These are phyloP conservation scores for Apolygus lucorum DNA, from an alignment of 1,140 invertebrate species.

Conservation along the genomic window DNA sequence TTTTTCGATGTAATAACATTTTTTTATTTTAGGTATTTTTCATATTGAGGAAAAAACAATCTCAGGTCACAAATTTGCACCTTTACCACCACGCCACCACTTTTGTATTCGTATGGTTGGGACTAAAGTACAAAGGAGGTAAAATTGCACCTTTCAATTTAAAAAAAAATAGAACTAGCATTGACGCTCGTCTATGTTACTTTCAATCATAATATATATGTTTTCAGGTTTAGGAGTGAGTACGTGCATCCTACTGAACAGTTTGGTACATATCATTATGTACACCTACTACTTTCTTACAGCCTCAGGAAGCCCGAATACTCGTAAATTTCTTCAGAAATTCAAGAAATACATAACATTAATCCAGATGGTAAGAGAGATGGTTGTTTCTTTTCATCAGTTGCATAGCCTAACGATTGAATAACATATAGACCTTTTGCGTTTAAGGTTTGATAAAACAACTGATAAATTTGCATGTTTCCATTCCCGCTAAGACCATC, in stretches of 20 bases:
- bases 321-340: background rate
- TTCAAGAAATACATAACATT: background rate
- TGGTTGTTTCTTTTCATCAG: too few species aligned
- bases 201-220: background rate
- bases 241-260: conserved; percentile 48
- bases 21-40: conserved; percentile 47
- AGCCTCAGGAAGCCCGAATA: conserved; percentile 33
- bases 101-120: conserved; percentile 57
- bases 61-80: conserved; percentile 62
- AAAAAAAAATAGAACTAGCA: too few species aligned
- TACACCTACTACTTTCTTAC: conserved; percentile 57
- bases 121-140: conserved; percentile 56
- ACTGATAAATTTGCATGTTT: too few species aligned
- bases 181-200: background rate
- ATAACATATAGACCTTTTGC: too few species aligned
- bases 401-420: too few species aligned
- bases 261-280: conserved; percentile 55
- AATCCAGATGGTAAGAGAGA: background rate
- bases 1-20: conserved; percentile 17
- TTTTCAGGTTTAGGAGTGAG: conserved; percentile 35
- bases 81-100: conserved; percentile 63
- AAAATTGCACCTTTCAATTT: too few species aligned
- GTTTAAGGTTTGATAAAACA: too few species aligned
- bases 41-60: conserved; percentile 58
- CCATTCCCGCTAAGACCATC: too few species aligned